These are phyloP conservation scores for Brachyhypopomus gauderio DNA, from an alignment of 2,113 vertebrate species.

Conservation along the genomic window DNA sequence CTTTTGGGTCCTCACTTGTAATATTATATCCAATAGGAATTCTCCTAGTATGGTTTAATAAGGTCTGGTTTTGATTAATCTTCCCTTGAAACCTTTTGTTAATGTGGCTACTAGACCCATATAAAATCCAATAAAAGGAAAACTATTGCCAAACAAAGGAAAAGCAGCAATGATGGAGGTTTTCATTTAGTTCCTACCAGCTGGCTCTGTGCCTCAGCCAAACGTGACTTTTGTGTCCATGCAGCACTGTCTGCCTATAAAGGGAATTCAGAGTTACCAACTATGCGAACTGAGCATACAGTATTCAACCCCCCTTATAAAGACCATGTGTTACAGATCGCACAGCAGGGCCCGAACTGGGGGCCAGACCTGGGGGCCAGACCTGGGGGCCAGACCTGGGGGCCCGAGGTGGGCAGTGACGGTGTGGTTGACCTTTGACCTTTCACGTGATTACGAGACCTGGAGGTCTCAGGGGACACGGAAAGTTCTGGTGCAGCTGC, in stretches of 20 bases:
- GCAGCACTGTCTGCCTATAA: conserved; percentile 67
- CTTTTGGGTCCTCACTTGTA: conserved; percentile 68
- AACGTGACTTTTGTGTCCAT: conserved; percentile 71
- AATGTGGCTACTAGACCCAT: conserved; percentile 76
- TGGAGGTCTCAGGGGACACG: conserved; percentile 43
- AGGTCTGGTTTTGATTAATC: conserved; percentile 78
- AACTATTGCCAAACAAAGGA: conserved; percentile 70
- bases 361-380: conserved; percentile 51
- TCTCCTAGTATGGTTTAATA: conserved; percentile 77
- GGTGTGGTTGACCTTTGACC: conserved; percentile 58
- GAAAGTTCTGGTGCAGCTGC: conserved; percentile 45
- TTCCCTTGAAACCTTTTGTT: conserved; percentile 77
- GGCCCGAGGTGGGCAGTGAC: conserved; percentile 57
- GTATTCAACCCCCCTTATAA: conserved; percentile 69
- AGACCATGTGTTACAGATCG: conserved; percentile 70
- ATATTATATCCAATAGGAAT: conserved; percentile 69
- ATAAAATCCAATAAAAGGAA: conserved; percentile 76
- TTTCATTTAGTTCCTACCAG: conserved; percentile 70
- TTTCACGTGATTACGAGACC: conserved; percentile 59
- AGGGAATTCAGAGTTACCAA: conserved; percentile 68
- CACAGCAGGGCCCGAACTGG: conserved; percentile 60
- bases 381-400: conserved; percentile 57
- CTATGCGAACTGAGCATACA: conserved; percentile 71
- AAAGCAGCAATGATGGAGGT: conserved; percentile 65
- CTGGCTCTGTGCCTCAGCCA: conserved; percentile 66